Evolutionary conservation across 2,113 vertebrate species (phyloP).

Genomic region (Chascanopsetta lugubris): DNA sequence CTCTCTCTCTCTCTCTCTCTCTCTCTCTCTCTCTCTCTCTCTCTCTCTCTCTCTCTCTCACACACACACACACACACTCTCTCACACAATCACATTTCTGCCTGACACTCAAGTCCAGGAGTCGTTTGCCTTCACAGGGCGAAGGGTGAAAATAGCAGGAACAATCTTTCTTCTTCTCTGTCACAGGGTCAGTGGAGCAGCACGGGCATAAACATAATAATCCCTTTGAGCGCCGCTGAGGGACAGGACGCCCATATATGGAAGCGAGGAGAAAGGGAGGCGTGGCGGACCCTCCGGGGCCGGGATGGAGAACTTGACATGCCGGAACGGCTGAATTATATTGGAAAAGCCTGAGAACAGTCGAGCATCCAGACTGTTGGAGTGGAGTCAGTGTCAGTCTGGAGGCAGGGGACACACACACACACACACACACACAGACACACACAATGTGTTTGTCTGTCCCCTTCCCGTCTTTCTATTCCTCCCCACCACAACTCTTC

Average conservation of each 20-base stretch:
- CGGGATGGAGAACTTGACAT: slow-evolving; percentile 62
- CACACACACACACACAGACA: slow-evolving; percentile 21
- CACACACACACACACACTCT: slow-evolving; percentile 16
- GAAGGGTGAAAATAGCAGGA: slow-evolving; percentile 37
- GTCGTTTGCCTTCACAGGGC: slow-evolving; percentile 32
- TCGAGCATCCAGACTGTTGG: slow-evolving; percentile 62
- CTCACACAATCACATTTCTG: slow-evolving; percentile 20
- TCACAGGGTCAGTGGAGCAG: slow-evolving; percentile 64
- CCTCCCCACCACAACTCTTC: slow-evolving; percentile 51
- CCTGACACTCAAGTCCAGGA: slow-evolving; percentile 16
- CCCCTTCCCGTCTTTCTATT: slow-evolving; percentile 33
- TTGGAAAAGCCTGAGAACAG: slow-evolving; percentile 71
- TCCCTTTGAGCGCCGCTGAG: slow-evolving; percentile 62
- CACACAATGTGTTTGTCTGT: slow-evolving; percentile 41
- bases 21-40: neutral
- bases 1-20: slow-evolving; percentile 1
- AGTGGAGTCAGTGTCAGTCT: slow-evolving; percentile 61
- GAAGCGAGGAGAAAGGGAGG: slow-evolving; percentile 75
- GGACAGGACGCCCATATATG: slow-evolving; percentile 72
- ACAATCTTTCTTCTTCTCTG: slow-evolving; percentile 58
- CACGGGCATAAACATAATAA: slow-evolving; percentile 72
- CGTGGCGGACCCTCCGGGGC: slow-evolving; percentile 59
- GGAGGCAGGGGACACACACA: slow-evolving; percentile 7
- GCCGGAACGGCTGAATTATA: slow-evolving; percentile 70
- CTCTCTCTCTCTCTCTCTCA: neutral